Conservation (phyloP, 1,140 invertebrate genomes). For the Heliconius hewitsoni region DNA sequence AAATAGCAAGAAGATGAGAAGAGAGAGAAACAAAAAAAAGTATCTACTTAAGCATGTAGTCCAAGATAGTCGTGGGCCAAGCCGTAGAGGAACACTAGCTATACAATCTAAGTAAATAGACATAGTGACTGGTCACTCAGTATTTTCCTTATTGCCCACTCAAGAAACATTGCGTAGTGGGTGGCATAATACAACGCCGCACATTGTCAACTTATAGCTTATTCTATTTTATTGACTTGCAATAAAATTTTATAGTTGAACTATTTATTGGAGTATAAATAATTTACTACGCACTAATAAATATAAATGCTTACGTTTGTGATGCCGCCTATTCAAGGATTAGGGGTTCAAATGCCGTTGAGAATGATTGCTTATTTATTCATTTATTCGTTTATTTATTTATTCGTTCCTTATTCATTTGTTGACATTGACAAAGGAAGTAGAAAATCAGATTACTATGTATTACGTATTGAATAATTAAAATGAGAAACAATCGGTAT, state of each 20-base stretch:
- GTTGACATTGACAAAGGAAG: too few species aligned
- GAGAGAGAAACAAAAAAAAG: too few species aligned
- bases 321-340: neutral
- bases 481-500: too few species aligned
- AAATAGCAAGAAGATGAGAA: too few species aligned
- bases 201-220: neutral
- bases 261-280: constrained; percentile 10
- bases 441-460: too few species aligned
- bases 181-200: neutral
- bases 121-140: too few species aligned
- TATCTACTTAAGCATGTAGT: too few species aligned
- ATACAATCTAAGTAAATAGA: too few species aligned
- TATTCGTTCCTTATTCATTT: neutral
- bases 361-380: neutral
- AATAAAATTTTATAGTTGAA: neutral
- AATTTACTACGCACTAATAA: constrained; percentile 6
- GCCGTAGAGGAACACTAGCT: neutral
- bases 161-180: neutral
- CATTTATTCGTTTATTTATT: neutral
- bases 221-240: constrained; percentile 10
- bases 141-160: too few species aligned
- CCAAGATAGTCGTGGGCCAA: too few species aligned
- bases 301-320: neutral
- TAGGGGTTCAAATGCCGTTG: neutral
- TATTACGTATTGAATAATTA: too few species aligned